These are phyloP conservation scores for Drosophila paulistorum DNA, from an alignment of 1,140 invertebrate genomes.

Conservation along the genomic window DNA sequence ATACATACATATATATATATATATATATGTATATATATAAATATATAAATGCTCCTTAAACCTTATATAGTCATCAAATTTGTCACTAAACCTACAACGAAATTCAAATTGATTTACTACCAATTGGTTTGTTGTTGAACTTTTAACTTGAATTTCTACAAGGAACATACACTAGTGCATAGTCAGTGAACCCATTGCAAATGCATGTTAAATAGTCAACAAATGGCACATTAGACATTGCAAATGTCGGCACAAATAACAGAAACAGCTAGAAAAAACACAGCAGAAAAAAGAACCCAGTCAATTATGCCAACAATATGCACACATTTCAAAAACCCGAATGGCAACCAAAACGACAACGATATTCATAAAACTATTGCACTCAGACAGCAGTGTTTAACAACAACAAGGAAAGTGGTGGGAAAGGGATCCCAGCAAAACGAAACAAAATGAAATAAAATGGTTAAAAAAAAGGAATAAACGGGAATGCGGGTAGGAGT, in stretches of 20 bases:
- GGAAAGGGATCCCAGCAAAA: background rate
- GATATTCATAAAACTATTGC: conserved; percentile 73
- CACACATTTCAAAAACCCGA: conserved; percentile 62
- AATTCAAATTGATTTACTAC: background rate
- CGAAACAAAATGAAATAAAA: conserved; percentile 15
- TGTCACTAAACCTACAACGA: no score
- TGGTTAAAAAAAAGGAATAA: conserved; percentile 6
- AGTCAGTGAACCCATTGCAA: conserved; percentile 66
- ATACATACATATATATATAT: no score
- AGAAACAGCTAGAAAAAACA: conserved; percentile 5
- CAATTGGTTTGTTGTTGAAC: background rate
- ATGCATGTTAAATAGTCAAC: conserved; percentile 64
- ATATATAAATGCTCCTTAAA: no score
- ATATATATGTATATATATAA: no score
- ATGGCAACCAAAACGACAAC: conserved; percentile 20
- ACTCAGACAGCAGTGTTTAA: conserved; percentile 36
- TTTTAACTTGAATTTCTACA: conserved; percentile 22
- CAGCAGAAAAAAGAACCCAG: conserved; percentile 64
- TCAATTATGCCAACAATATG: conserved; percentile 78
- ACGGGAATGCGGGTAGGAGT: background rate
- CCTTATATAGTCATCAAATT: no score
- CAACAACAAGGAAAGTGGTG: conserved; percentile 26
- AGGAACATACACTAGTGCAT: conserved; percentile 11
- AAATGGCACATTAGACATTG: conserved; percentile 62
- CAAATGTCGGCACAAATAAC: conserved; percentile 34